Evolutionary conservation across 1,140 invertebrate genomes (phyloP), one percentile per base, ranked within the genome.

Genomic region (Adelges cooleyi): DNA sequence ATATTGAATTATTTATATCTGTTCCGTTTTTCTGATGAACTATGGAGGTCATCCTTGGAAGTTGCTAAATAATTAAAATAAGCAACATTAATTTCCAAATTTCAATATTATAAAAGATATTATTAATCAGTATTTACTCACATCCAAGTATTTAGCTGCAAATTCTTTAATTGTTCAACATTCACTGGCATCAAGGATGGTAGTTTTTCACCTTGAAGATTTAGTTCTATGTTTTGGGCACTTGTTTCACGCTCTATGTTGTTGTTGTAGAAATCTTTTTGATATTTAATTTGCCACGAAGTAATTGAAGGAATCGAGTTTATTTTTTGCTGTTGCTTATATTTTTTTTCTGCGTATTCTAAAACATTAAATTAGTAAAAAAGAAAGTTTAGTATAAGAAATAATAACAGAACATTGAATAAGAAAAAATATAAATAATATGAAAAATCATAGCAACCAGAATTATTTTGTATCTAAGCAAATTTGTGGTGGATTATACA

Each of bases 1-100:
- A 46, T 20, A 62, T 62, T 62, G 56, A 29, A 25, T 62, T 62
- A 6, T 62, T 62, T 46, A 62, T 29, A 3, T 62, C 56, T 62
- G 56, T 62, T 62, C 56, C 42, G 25, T 62, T 62, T 62, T 62
- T 62, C 46, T 62, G 56, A 48, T 62, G 56, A 62, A 62, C 56
- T 48, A 62, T 18, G 29, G 56, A 62, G 18, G 56, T 62, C 56
- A 62, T 62, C 18, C 42, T 62, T 62, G 42, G 56, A 62, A 48
- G 44, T 17, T 62, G 25, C 54, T 46, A 18, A 46, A 33, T 48
- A 48, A 48, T 62, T n/a, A 62, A 42, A 62, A 62, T 46, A 48
- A 17, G 20, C 1, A 48, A 22, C 40, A 62, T 62, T 62, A 46
- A 59, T 48, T 46, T 62, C 29, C 18, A 1, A 1, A 48, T 62